Evolutionary conservation across 2,113 vertebrate genomes (phyloP).

Genomic region (Rhineura floridana): DNA sequence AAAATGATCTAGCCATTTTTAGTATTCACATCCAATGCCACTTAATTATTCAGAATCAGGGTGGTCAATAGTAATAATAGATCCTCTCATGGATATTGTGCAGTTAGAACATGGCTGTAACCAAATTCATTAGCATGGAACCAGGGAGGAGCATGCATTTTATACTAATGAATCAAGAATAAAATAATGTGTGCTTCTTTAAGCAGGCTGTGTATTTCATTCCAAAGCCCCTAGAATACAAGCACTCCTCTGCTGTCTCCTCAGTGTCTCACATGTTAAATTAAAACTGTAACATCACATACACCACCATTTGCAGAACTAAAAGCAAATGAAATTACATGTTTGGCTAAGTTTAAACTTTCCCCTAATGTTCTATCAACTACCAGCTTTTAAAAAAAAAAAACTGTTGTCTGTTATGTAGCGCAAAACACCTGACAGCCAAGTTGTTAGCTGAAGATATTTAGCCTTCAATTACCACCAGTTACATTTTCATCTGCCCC

Average conservation of each 20-base stretch:
- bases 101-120: too few species aligned
- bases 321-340: background rate
- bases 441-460: conserved; percentile 13
- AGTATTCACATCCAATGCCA: background rate
- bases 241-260: background rate
- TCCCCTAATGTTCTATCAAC: background rate
- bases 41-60: background rate
- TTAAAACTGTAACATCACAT: too few species aligned
- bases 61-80: background rate
- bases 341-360: conserved; percentile 4
- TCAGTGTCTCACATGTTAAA: background rate
- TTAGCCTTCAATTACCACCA: conserved; percentile 21
- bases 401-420: conserved; percentile 1
- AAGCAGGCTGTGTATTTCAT: background rate
- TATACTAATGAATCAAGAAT: background rate
- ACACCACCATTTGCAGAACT: background rate
- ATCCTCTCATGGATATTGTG: background rate
- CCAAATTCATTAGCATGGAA: background rate
- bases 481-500: conserved; percentile 24
- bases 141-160: background rate
- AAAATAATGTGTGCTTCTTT: background rate
- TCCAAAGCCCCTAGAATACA: background rate
- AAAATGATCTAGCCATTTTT: too few species aligned
- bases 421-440: background rate
- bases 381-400: background rate